Percentiles rank a stretch among this genome's conserved stretches.
Conservation (phyloP, 64 coral and sea anemone species). For the Actinia tenebrosa region DNA sequence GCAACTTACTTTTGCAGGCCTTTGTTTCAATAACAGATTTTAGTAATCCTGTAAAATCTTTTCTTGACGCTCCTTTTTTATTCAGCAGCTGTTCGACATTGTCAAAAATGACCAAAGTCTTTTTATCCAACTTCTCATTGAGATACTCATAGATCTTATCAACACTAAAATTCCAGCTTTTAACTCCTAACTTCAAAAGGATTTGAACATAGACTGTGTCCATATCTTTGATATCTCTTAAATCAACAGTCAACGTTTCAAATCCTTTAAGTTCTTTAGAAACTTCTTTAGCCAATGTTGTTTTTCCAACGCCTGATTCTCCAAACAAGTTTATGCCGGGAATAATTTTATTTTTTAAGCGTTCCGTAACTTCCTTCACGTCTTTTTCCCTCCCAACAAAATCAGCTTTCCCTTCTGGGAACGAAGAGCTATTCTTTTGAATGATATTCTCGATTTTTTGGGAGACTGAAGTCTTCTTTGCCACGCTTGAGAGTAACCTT, state of each 20-base stretch:
- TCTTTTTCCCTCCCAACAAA: slow-evolving; percentile 12
- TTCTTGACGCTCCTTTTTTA: background rate
- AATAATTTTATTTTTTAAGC: background rate
- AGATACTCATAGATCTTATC: background rate
- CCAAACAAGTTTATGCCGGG: slow-evolving; percentile 26
- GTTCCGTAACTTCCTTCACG: background rate
- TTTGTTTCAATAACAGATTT: background rate
- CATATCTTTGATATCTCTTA: slow-evolving; percentile 43
- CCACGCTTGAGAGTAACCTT: background rate
- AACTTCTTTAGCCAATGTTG: slow-evolving; percentile 20
- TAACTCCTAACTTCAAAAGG: background rate
- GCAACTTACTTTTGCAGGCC: background rate
- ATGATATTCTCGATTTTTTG: background rate
- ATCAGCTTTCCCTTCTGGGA: background rate
- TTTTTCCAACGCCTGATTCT: slow-evolving; percentile 38
- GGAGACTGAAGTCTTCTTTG: background rate
- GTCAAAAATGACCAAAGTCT: slow-evolving; percentile 35
- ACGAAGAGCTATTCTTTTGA: background rate
- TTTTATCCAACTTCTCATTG: background rate
- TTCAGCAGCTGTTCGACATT: slow-evolving; percentile 28
- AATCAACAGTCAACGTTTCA: background rate
- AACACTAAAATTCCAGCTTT: background rate
- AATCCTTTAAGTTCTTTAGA: slow-evolving; percentile 17
- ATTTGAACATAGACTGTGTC: slow-evolving; percentile 9
- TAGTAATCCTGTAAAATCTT: background rate